Percentiles rank a stretch among this genome's conserved stretches.
Conservation (phyloP, 2,113 vertebrate genomes). For the Crotophaga sulcirostris region DNA sequence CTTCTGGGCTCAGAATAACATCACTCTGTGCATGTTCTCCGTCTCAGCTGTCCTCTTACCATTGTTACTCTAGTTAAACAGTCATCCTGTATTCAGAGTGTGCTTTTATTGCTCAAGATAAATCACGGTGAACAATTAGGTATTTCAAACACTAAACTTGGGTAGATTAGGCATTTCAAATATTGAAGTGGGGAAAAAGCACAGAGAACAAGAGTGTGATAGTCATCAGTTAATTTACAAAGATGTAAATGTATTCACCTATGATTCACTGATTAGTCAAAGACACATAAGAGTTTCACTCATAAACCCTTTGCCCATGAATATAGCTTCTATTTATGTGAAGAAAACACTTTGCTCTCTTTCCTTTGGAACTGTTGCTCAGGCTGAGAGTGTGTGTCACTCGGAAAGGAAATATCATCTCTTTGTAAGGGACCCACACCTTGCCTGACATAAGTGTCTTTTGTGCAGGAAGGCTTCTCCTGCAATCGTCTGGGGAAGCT, state of each 20-base stretch:
- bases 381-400: neutral
- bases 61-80: neutral
- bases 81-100: neutral
- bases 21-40: neutral
- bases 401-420: neutral
- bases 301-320: neutral
- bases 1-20: neutral
- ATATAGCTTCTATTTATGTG: neutral
- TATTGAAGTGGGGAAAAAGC: constrained; percentile 33
- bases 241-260: constrained; percentile 31
- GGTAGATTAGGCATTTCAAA: constrained; percentile 51
- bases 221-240: constrained; percentile 46
- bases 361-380: neutral
- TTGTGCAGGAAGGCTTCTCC: neutral
- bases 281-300: constrained; percentile 1
- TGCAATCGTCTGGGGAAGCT: neutral
- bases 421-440: neutral
- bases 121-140: constrained; percentile 39
- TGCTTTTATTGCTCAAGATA: constrained; percentile 33
- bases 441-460: neutral
- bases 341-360: neutral
- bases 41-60: neutral
- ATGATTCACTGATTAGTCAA: constrained; percentile 35
- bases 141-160: constrained; percentile 53
- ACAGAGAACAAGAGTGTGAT: neutral